These are phyloP conservation scores for Xestia sexstrigata DNA, from an alignment of 2,888 invertebrate species.

Conservation along the genomic window DNA sequence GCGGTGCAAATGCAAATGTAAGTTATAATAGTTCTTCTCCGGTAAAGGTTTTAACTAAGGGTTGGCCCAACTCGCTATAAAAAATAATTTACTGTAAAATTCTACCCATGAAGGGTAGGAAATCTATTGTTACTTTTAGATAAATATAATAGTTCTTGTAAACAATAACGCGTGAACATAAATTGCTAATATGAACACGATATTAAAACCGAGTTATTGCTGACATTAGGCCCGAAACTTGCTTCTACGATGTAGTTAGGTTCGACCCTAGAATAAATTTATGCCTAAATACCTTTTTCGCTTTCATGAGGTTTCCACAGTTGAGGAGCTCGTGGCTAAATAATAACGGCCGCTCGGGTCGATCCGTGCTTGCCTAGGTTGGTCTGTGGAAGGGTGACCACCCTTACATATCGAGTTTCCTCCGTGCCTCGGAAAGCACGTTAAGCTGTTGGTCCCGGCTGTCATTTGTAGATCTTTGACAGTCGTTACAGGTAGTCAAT, in stretches of 20 bases:
- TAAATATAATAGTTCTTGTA: conserved; percentile 12
- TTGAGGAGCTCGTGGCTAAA: too few species aligned
- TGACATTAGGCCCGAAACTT: neutral
- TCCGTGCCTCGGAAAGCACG: too few species aligned
- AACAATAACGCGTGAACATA: conserved; percentile 1
- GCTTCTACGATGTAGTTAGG: neutral
- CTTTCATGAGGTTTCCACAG: neutral
- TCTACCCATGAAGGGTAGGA: neutral
- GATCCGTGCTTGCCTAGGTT: too few species aligned
- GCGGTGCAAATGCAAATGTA: too few species aligned
- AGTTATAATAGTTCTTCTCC: neutral
- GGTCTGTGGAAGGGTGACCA: too few species aligned
- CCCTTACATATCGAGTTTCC: too few species aligned
- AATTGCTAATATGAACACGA: neutral
- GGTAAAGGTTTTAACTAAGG: neutral
- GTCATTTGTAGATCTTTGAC: too few species aligned
- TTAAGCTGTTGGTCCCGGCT: too few species aligned
- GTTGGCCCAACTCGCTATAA: neutral
- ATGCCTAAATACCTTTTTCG: neutral
- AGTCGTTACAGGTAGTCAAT: too few species aligned
- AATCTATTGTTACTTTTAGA: conserved; percentile 9
- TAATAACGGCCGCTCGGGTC: too few species aligned
- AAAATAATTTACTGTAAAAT: neutral
- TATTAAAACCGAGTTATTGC: conserved; percentile 30
- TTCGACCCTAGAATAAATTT: conserved; percentile 12